These are phyloP conservation scores for Polydrusus tereticollis DNA, from an alignment of 2,888 invertebrate species.

Conservation along the genomic window DNA sequence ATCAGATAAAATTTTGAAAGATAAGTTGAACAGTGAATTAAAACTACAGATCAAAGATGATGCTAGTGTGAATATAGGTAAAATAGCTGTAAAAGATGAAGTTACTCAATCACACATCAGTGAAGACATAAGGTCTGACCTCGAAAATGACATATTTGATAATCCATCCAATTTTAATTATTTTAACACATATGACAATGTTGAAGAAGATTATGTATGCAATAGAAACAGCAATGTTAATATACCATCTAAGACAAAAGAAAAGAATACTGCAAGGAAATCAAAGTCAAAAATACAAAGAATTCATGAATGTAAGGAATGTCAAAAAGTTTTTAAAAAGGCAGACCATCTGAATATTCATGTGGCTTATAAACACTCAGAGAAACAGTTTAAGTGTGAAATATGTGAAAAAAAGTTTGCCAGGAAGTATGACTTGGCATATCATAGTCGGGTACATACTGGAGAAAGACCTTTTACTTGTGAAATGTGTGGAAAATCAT, in stretches of 20 bases:
- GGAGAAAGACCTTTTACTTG: constrained; percentile 37
- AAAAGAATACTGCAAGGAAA: background rate
- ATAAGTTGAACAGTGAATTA: background rate
- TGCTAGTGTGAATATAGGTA: background rate
- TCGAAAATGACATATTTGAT: background rate
- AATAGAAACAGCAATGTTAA: background rate
- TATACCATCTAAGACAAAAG: background rate
- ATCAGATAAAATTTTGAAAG: constrained; percentile 24
- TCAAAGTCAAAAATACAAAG: background rate
- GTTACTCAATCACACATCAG: background rate
- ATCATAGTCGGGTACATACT: constrained; percentile 35
- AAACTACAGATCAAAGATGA: background rate
- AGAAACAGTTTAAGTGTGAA: constrained; percentile 35
- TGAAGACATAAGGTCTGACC: constrained; percentile 9
- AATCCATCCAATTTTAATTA: background rate
- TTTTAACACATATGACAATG: background rate
- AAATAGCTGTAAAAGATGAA: background rate
- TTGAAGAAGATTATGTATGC: background rate
- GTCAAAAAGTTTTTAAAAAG: constrained; percentile 30
- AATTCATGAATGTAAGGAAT: constrained; percentile 29
- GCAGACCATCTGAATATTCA: constrained; percentile 34
- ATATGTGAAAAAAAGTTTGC: constrained; percentile 36
- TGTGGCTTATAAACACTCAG: constrained; percentile 24
- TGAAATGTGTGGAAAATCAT: constrained; percentile 39
- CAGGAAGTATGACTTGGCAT: constrained; percentile 28